Percentiles rank a stretch among this genome's conserved stretches.
Conservation (phyloP, 2,113 vertebrate species). For the Otolemur garnettii region DNA sequence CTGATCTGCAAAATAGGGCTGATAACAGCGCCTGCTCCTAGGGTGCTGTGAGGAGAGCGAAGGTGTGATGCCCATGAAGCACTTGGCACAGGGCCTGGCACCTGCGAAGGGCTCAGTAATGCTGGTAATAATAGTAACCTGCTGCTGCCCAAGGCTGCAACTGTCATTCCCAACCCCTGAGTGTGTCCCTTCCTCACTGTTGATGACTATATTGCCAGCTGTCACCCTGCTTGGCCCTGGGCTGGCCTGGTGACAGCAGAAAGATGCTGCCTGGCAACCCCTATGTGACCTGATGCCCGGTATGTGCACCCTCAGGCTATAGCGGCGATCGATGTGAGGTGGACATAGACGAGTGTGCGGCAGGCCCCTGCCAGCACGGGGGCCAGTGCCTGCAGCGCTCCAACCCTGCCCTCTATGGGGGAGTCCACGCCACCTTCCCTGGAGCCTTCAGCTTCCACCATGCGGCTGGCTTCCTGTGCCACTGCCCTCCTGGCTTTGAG, state of each 20-base stretch:
- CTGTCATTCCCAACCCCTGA: neutral
- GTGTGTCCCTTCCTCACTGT: accelerated
- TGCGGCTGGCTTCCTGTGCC: constrained; percentile 93
- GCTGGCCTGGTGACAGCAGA: neutral
- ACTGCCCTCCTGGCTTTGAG: constrained; percentile 92
- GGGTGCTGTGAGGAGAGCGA: neutral
- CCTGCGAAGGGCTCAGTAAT: accelerated
- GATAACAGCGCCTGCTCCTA: neutral
- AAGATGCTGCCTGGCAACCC: neutral
- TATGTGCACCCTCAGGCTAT: constrained; percentile 89
- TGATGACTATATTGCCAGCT: no score
- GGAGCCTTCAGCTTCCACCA: constrained; percentile 88
- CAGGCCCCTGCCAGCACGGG: constrained; percentile 90
- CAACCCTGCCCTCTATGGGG: constrained; percentile 86
- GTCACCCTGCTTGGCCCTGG: neutral
- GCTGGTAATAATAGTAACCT: neutral
- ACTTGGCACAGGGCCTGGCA: neutral
- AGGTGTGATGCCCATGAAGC: accelerated
- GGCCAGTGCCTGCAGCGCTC: constrained; percentile 93
- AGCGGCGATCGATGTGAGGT: constrained; percentile 91
- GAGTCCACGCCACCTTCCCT: constrained; percentile 84
- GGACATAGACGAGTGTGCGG: constrained; percentile 93
- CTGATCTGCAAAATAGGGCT: neutral
- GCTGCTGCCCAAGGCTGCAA: neutral
- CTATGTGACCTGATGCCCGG: neutral